Conservation (phyloP, 2,888 invertebrate species). For the Muscina levida region DNA sequence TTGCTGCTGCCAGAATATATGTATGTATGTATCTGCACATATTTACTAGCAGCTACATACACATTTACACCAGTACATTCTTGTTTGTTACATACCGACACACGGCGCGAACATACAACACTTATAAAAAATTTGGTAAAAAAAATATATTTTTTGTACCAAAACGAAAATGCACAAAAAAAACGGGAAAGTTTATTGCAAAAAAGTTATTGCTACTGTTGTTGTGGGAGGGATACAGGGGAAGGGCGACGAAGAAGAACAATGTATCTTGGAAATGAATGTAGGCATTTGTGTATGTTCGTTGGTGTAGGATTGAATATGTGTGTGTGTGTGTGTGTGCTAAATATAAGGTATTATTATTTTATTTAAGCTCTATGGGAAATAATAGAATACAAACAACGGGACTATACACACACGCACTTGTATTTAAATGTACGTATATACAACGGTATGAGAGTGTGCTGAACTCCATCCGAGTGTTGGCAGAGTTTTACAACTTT, state of each 20-base stretch:
- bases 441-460: neutral
- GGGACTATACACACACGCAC: conserved; percentile 6
- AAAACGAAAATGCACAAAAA: conserved; percentile 8
- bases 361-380: conserved; percentile 36
- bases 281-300: conserved; percentile 1
- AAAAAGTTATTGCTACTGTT: conserved; percentile 33
- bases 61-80: neutral
- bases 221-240: conserved; percentile 24
- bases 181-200: conserved; percentile 38
- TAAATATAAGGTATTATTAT: conserved; percentile 53
- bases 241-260: conserved; percentile 20
- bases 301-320: neutral
- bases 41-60: neutral
- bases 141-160: conserved; percentile 29
- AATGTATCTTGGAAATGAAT: neutral
- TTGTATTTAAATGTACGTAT: no score
- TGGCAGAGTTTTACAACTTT: conserved; percentile 47
- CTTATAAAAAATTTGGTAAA: conserved; percentile 57
- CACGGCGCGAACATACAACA: conserved; percentile 45
- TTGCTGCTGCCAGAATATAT: neutral
- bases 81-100: neutral
- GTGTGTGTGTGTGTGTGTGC: conserved; percentile 10
- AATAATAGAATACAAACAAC: conserved; percentile 16
- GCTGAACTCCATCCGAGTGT: neutral
- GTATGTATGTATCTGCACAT: neutral